Percentiles rank a stretch among this genome's conserved stretches.
These are phyloP conservation scores for Thereva unica DNA, from an alignment of 2,888 invertebrate genomes.

Conservation along the genomic window DNA sequence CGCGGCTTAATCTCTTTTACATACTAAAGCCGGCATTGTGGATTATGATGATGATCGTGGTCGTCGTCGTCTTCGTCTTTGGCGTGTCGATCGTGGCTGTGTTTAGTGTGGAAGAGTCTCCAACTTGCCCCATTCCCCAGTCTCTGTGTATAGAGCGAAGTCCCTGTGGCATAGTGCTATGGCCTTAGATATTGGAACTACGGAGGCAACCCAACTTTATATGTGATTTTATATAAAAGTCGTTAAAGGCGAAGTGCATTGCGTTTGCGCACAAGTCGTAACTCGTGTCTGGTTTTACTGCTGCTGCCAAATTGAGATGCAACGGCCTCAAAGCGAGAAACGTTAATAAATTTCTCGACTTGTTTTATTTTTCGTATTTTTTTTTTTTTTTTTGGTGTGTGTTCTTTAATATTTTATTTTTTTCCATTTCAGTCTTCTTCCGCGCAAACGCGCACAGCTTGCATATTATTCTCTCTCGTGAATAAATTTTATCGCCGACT, in stretches of 20 bases:
- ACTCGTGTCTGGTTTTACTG: constrained; percentile 5
- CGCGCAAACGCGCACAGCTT: too few relatives aligned
- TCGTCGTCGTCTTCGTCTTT: background rate
- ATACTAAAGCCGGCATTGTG: background rate
- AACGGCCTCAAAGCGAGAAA: constrained; percentile 35
- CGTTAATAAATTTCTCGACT: constrained; percentile 32
- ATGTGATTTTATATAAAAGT: background rate
- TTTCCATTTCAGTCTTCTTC: too few relatives aligned
- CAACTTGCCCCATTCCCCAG: background rate
- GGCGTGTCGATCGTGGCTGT: constrained; percentile 1
- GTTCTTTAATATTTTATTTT: too few relatives aligned
- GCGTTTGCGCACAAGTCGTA: constrained; percentile 5
- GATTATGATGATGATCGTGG: background rate
- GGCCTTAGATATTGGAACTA: background rate
- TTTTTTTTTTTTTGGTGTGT: background rate
- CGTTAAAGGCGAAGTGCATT: background rate
- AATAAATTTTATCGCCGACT: background rate
- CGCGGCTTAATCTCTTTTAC: constrained; percentile 1
- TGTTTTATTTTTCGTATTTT: background rate
- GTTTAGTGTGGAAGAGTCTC: background rate
- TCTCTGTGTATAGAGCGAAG: background rate
- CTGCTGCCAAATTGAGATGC: constrained; percentile 38
- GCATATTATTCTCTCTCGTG: too few relatives aligned
- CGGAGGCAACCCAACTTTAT: background rate
- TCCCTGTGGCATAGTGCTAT: background rate